A percentile compares a stretch with the other conserved stretches of the same genome.
These are phyloP conservation scores for Seison nebaliae DNA, from an alignment of 1,140 invertebrate genomes.

Conservation along the genomic window DNA sequence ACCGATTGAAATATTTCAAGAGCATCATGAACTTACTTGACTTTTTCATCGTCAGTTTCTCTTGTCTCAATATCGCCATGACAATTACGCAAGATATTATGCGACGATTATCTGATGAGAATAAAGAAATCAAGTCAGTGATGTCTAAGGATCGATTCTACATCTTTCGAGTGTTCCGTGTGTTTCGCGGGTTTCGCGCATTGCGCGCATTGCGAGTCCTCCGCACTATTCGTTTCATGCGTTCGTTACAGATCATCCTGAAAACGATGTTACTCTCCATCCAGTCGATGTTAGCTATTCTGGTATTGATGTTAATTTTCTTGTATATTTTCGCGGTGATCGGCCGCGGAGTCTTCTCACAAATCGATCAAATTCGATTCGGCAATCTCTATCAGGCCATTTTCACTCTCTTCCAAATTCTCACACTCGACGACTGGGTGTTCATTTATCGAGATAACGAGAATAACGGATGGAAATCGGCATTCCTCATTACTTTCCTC, in stretches of 20 bases:
- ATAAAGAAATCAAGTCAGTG: constrained; percentile 7
- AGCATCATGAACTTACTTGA: too few relatives aligned
- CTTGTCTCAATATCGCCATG: too few relatives aligned
- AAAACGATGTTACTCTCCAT: constrained; percentile 19
- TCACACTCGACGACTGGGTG: constrained; percentile 17
- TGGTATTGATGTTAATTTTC: constrained; percentile 18
- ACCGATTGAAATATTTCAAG: too few relatives aligned
- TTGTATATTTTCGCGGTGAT: constrained; percentile 21
- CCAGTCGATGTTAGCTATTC: constrained; percentile 18
- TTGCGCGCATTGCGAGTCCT: constrained; percentile 18
- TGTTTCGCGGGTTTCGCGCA: constrained; percentile 15
- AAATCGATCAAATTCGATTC: constrained; percentile 15
- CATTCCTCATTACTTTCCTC: constrained; percentile 16
- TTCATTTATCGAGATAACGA: constrained; percentile 15
- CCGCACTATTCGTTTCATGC: constrained; percentile 18
- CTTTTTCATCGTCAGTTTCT: too few relatives aligned
- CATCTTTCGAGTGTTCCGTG: constrained; percentile 15
- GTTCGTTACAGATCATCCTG: constrained; percentile 19
- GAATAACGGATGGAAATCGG: neutral
- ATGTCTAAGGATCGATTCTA: constrained; percentile 5
- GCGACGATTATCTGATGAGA: constrained; percentile 15
- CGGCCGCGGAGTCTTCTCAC: constrained; percentile 17
- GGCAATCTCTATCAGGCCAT: constrained; percentile 16
- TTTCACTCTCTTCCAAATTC: constrained; percentile 18
- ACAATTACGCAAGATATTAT: too few relatives aligned